Base-by-base conservation (phyloP, 30 jellyfish, hydroid and myxozoan species). In the Cassiopea andromeda region DNA sequence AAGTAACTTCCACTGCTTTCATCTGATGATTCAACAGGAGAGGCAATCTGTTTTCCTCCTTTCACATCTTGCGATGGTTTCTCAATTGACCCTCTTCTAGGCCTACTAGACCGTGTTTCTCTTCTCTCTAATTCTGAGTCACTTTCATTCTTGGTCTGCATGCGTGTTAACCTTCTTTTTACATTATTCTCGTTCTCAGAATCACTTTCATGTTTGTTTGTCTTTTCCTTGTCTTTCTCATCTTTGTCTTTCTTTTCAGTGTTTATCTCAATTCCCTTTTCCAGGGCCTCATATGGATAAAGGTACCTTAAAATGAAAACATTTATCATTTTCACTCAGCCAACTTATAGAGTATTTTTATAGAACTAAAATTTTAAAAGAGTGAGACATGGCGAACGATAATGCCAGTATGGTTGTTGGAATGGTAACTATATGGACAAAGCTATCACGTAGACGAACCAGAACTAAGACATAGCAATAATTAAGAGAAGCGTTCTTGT, bases 41-140 rank as follows among this genome's bases (percentile, higher is more conserved):
- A 84, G 4, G 82, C 91, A 48, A 72, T 47, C 17, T 84, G 90
- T 77, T 83, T 83, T 14, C 61, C 50, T n/a, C 87, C 83, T 69
- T 88, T 74, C 47, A 61, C 80, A 16, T 89, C 92, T n/a, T 46
- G 64, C 17, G 49, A 61, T 78, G 91, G 49, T 67, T 82, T 80
- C 48, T 89, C 93, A 45, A 87, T n/a, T 1, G 97, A 73, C 7
- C 82, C 84, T 18, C 91, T 54, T 69, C 97, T 89, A 17, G 97
- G 93, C 61, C 74, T 78, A 59, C 93, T 66, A 67, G 97, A 89
- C 43, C 97, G 83, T 46, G 98, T 78, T 59, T 93, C 91, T 12
- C 99, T 86, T 64, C 95, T 75, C 43, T 94, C 99, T 10, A 97
- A 89, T 79, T 94, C 99, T 14, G 99, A 94, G 75, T 94, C 99